Percentiles rank a stretch among this genome's conserved stretches.
These are phyloP conservation scores for Tiphia femorata DNA, from an alignment of 2,888 invertebrate species.

Conservation along the genomic window DNA sequence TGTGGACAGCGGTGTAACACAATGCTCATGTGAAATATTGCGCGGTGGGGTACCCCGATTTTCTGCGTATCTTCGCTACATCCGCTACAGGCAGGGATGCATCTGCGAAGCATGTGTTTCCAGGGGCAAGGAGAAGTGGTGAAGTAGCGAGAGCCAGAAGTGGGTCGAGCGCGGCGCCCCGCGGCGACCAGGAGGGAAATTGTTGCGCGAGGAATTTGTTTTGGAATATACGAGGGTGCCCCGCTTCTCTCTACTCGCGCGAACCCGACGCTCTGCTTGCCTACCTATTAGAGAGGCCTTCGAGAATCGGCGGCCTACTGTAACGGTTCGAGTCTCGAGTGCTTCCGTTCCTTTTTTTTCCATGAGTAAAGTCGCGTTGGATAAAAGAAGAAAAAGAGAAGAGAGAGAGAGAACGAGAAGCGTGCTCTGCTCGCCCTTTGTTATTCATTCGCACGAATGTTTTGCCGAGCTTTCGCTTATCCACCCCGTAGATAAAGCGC, in stretches of 20 bases:
- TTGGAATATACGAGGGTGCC: constrained; percentile 22
- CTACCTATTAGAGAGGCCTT: constrained; percentile 26
- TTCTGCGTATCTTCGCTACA: constrained; percentile 28
- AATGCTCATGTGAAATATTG: constrained; percentile 51
- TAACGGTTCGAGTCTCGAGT: constrained; percentile 28
- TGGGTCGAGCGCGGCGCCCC: constrained; percentile 33
- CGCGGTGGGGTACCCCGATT: constrained; percentile 38
- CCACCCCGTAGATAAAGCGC: not conserved
- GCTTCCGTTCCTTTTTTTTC: constrained; percentile 18
- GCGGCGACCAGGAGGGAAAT: constrained; percentile 37
- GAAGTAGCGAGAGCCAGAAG: too few relatives aligned
- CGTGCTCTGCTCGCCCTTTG: constrained; percentile 14
- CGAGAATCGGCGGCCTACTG: constrained; percentile 27
- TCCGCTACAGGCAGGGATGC: constrained; percentile 35
- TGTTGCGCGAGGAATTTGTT: constrained; percentile 42
- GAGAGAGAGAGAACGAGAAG: not conserved
- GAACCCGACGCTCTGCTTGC: constrained; percentile 30
- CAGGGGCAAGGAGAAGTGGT: too few relatives aligned
- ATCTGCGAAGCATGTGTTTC: constrained; percentile 57
- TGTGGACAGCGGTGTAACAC: constrained; percentile 35
- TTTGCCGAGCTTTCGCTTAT: constrained; percentile 9
- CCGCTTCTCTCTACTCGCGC: constrained; percentile 22
- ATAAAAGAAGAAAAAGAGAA: not conserved
- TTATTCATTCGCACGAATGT: constrained; percentile 23
- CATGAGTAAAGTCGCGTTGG: not conserved